phyloP scores from a whole-genome alignment of 2,113 vertebrate genomes.

The Craseonycteris thonglongyai region DNA sequence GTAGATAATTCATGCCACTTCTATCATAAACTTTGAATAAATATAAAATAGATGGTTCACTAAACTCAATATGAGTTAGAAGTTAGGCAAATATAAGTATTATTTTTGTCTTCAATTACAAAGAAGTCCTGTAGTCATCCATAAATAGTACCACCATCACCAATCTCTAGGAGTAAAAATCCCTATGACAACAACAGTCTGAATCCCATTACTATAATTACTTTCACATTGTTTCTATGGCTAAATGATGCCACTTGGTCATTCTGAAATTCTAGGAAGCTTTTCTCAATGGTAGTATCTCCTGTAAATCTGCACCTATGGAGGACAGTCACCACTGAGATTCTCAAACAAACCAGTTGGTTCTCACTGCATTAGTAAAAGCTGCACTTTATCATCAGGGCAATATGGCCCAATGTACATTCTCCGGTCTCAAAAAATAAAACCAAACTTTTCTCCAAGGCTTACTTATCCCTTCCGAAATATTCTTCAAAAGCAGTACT shows the following conservation, averaged over 20 bases:
- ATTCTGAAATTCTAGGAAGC: neutral
- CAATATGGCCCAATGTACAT: neutral
- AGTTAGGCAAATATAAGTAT: neutral
- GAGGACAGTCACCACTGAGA: neutral
- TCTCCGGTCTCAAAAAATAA: neutral
- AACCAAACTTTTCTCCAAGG: neutral
- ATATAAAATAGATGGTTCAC: neutral
- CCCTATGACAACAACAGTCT: neutral
- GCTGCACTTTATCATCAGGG: neutral
- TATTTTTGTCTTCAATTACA: neutral
- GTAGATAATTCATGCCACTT: neutral
- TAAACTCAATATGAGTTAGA: neutral
- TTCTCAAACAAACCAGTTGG: neutral
- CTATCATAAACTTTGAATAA: neutral
- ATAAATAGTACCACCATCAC: neutral
- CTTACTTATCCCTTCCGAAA: neutral
- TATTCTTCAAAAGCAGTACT: neutral
- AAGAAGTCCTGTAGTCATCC: neutral
- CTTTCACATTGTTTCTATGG: neutral
- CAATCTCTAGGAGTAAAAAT: neutral
- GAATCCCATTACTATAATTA: neutral
- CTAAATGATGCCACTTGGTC: neutral
- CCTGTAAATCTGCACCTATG: neutral
- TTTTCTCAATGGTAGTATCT: neutral
- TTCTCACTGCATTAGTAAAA: neutral